Percentiles rank a stretch among this genome's conserved stretches.
phyloP scores from a whole-genome alignment of 2,113 vertebrate genomes.

The Amphiprion ocellaris region DNA sequence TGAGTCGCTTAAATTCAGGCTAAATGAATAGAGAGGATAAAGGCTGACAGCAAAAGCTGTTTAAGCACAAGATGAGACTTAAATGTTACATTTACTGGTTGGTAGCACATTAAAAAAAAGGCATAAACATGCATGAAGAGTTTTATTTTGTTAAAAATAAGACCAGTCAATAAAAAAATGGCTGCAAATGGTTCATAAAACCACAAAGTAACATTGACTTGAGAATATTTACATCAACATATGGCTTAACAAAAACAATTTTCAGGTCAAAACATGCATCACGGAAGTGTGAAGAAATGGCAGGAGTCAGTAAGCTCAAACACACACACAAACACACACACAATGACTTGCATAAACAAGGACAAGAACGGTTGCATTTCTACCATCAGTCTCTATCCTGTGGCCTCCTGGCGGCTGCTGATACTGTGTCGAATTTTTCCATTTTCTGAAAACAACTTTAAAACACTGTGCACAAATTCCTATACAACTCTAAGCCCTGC shows the following conservation, averaged over 20 bases:
- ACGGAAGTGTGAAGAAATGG: conserved; percentile 26
- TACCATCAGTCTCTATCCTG: conserved; percentile 43
- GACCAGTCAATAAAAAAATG: conserved; percentile 32
- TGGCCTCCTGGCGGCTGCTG: conserved; percentile 20
- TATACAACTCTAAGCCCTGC: conserved; percentile 3
- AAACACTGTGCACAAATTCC: conserved; percentile 61
- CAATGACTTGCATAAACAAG: conserved; percentile 56
- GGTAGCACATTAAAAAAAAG: conserved; percentile 4
- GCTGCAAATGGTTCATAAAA: conserved; percentile 56
- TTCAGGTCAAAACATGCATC: conserved; percentile 40
- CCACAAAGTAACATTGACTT: conserved; percentile 47
- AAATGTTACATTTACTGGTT: no score
- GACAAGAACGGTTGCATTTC: conserved; percentile 58
- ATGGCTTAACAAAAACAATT: conserved; percentile 64
- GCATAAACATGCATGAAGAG: conserved; percentile 40
- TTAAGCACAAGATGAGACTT: no score
- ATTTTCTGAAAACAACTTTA: conserved; percentile 29
- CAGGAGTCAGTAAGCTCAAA: conserved; percentile 46
- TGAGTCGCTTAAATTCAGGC: neutral
- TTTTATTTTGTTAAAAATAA: conserved; percentile 77
- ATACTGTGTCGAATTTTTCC: conserved; percentile 16
- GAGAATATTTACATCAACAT: conserved; percentile 59
- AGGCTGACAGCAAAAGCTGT: neutral
- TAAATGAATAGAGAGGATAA: neutral
- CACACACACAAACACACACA: conserved; percentile 28